These are phyloP conservation scores for Pituophis catenifer DNA, from an alignment of 2,113 vertebrate species.

Conservation along the genomic window DNA sequence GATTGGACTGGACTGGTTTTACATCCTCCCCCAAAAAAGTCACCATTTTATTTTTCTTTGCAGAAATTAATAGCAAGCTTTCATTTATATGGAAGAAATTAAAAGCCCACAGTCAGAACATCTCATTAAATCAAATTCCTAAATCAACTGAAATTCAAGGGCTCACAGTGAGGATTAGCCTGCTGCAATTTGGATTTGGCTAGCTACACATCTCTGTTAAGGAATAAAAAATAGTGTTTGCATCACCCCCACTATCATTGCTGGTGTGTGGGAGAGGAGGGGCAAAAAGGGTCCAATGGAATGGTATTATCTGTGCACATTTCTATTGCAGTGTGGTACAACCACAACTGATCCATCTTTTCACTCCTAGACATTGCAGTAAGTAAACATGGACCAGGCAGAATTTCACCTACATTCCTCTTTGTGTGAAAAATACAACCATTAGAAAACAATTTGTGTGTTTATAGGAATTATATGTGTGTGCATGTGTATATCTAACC, in stretches of 20 bases:
- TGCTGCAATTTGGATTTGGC: not conserved
- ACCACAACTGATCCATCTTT: not conserved
- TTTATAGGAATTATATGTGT: not conserved
- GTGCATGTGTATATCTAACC: conserved; percentile 7
- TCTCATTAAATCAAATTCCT: not conserved
- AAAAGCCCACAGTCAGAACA: not conserved
- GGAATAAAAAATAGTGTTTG: not conserved
- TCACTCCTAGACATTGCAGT: not conserved
- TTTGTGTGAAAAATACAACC: not conserved
- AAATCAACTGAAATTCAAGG: not conserved
- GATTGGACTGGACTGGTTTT: not conserved
- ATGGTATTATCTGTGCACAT: not conserved
- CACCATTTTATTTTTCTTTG: not conserved
- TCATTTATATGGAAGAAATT: not conserved
- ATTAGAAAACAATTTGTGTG: not conserved
- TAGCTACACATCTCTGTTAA: not conserved
- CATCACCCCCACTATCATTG: not conserved
- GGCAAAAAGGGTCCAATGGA: not conserved
- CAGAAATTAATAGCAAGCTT: not conserved
- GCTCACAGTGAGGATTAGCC: not conserved
- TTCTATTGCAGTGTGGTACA: not conserved
- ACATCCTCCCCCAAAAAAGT: not conserved
- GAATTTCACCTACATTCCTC: not conserved
- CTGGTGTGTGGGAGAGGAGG: not conserved
- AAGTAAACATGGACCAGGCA: conserved; percentile 5